phyloP scores from a whole-genome alignment of 2,113 vertebrate species.

The Crotalus helleri region DNA sequence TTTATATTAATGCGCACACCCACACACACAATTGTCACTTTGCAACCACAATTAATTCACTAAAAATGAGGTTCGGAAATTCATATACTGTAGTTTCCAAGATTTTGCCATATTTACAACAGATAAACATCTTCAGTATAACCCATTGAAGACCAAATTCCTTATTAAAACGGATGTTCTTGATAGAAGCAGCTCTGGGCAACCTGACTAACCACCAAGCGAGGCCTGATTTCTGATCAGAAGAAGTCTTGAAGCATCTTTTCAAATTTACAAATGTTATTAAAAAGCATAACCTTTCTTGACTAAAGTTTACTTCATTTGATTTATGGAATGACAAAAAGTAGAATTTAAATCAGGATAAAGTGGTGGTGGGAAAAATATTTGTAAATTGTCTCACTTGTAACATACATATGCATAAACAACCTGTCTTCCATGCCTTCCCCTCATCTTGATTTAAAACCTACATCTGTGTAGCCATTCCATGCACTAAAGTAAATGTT shows the following conservation, averaged over 20 bases:
- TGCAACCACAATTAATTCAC: neutral
- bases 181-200: neutral
- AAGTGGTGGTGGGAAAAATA: neutral
- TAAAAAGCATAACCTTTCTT: neutral
- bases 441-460: neutral
- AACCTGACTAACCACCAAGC: neutral
- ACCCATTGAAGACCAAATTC: slow-evolving; percentile 1
- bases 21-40: neutral
- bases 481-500: neutral
- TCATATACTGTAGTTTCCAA: neutral
- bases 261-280: neutral
- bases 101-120: neutral
- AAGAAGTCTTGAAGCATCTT: neutral
- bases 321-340: neutral
- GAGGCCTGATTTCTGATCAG: neutral
- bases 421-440: neutral
- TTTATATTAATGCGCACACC: neutral
- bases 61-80: neutral
- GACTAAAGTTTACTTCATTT: neutral
- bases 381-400: neutral
- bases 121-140: neutral
- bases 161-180: slow-evolving; percentile 11
- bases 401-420: neutral
- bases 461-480: too few species aligned
- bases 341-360: neutral